Percentiles rank a stretch among this genome's conserved stretches.
Evolutionary conservation across 2,113 vertebrate species (phyloP).

Genomic region (Serilophus lunatus): DNA sequence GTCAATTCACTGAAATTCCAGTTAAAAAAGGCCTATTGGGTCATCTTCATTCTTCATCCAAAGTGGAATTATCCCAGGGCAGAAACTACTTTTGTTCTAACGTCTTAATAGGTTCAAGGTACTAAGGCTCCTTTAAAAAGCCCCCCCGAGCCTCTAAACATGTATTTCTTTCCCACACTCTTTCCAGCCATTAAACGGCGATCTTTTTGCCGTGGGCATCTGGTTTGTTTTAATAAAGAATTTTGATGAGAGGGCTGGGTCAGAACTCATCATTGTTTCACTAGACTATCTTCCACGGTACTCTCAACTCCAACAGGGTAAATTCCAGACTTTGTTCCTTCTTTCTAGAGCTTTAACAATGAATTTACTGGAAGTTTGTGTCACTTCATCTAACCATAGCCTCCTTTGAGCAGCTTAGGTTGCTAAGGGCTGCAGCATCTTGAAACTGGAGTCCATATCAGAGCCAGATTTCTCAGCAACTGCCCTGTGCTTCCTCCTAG

Average conservation of each 20-base stretch:
- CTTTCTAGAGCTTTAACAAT: background rate
- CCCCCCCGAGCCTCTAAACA: background rate
- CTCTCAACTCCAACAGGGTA: background rate
- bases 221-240: background rate
- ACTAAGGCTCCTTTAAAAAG: background rate
- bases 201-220: background rate
- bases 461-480: background rate
- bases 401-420: background rate
- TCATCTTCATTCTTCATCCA: background rate
- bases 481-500: background rate
- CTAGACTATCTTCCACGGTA: background rate
- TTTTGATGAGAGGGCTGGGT: background rate
- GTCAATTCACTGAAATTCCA: background rate
- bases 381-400: background rate
- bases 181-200: background rate
- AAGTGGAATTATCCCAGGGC: background rate
- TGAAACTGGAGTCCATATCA: background rate
- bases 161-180: constrained; percentile 12
- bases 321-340: background rate
- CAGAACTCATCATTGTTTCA: background rate
- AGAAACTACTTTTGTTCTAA: background rate
- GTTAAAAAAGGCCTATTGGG: background rate
- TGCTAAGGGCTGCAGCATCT: background rate
- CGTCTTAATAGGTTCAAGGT: background rate
- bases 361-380: background rate